Conservation (phyloP, 2,797 vertebrate species). For the Rhodeus uyekii region DNA sequence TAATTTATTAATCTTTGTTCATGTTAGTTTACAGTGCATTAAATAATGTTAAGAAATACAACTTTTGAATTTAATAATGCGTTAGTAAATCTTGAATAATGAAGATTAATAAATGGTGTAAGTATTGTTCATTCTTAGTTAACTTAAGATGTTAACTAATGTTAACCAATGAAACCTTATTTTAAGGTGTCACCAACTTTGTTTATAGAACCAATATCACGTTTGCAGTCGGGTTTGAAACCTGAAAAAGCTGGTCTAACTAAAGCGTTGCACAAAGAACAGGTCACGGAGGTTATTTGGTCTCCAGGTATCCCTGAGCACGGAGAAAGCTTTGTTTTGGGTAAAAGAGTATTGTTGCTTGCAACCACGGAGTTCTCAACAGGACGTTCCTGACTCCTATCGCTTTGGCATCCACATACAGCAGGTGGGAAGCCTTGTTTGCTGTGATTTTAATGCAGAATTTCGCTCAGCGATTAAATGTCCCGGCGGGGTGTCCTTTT, state of each 20-base stretch:
- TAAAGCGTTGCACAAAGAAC: constrained; percentile 4
- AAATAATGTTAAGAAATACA: too few species aligned
- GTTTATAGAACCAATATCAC: not conserved
- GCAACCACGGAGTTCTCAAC: constrained; percentile 36
- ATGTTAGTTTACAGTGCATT: too few species aligned
- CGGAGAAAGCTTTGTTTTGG: constrained; percentile 27
- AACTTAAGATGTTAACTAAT: too few species aligned
- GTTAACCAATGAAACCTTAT: too few species aligned
- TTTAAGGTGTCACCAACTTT: too few species aligned
- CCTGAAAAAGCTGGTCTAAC: not conserved
- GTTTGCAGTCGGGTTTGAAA: not conserved
- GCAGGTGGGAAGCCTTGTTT: constrained; percentile 64
- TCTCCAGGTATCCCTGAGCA: constrained; percentile 2
- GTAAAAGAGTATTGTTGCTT: constrained; percentile 39
- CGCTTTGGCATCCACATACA: constrained; percentile 53
- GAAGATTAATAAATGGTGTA: too few species aligned
- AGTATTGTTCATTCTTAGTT: too few species aligned
- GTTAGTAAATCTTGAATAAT: too few species aligned
- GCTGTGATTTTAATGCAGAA: constrained; percentile 75
- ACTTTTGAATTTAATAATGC: too few species aligned
- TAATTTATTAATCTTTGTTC: too few species aligned
- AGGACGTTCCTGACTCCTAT: constrained; percentile 48
- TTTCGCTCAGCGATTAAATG: constrained; percentile 76
- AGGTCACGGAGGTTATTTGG: constrained; percentile 34
- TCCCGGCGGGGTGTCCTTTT: constrained; percentile 69